Percentiles rank a stretch among this genome's conserved stretches.
Evolutionary conservation across 2,113 vertebrate genomes (phyloP).

Genomic region (Nerophis lumbriciformis): DNA sequence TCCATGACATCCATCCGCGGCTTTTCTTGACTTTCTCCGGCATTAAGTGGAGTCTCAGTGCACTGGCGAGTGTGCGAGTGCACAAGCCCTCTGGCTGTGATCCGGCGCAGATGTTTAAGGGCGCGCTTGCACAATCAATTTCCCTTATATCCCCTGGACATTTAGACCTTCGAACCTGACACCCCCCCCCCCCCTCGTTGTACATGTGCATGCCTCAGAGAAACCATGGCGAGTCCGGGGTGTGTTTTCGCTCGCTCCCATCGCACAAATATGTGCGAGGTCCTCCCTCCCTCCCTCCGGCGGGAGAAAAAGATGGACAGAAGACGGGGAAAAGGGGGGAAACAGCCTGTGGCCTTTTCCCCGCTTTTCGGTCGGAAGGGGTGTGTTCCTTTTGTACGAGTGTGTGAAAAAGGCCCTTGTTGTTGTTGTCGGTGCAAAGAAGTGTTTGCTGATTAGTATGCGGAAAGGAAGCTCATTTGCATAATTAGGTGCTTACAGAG

Average conservation of each 20-base stretch:
- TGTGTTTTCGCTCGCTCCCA: slow-evolving; percentile 49
- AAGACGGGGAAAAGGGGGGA: slow-evolving; percentile 27
- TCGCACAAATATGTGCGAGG: slow-evolving; percentile 46
- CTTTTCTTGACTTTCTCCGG: background rate
- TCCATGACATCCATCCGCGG: too few species aligned
- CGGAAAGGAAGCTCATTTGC: slow-evolving; percentile 79
- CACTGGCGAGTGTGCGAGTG: background rate
- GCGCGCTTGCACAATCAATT: slow-evolving; percentile 63
- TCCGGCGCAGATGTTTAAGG: slow-evolving; percentile 64
- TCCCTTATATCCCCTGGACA: slow-evolving; percentile 57
- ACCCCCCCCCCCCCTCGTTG: slow-evolving; percentile 16
- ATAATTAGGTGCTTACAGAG: slow-evolving; percentile 68
- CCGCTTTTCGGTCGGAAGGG: slow-evolving; percentile 28
- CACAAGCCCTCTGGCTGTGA: slow-evolving; percentile 5
- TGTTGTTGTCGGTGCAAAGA: slow-evolving; percentile 3
- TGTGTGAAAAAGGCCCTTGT: background rate
- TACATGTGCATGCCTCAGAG: slow-evolving; percentile 57
- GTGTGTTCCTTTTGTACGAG: slow-evolving; percentile 10
- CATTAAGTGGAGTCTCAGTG: background rate
- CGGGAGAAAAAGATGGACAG: slow-evolving; percentile 17
- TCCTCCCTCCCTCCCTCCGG: slow-evolving; percentile 29
- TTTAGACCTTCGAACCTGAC: slow-evolving; percentile 24
- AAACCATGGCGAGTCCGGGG: slow-evolving; percentile 53
- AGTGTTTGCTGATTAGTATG: slow-evolving; percentile 86
- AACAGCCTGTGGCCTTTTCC: slow-evolving; percentile 42